Evolutionary conservation across 2,113 vertebrate genomes (phyloP).

Genomic region (Platysteira castanea): DNA sequence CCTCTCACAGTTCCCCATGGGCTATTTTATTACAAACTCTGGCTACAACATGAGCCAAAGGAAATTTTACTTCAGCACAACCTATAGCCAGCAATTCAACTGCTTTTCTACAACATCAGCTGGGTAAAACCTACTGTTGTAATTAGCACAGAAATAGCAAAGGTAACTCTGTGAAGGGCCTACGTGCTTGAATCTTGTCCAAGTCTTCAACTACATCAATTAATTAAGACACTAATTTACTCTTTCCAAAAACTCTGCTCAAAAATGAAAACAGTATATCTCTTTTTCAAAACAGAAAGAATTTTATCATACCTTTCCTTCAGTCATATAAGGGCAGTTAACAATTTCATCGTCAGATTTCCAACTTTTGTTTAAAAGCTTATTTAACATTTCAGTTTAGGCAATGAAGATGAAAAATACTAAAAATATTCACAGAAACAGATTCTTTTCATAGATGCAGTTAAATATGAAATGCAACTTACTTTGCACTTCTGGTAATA

Average conservation of each 20-base stretch:
- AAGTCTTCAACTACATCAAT: background rate
- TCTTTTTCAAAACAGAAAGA: background rate
- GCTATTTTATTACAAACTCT: background rate
- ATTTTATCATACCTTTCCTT: background rate
- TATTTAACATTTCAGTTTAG: background rate
- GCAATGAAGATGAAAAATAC: background rate
- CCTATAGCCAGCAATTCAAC: background rate
- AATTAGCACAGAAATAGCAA: background rate
- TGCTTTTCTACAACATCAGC: background rate
- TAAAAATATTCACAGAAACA: background rate
- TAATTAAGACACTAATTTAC: background rate
- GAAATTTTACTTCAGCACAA: background rate
- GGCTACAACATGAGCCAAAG: background rate
- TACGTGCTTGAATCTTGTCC: background rate
- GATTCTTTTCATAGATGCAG: background rate
- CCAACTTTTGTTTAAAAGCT: background rate
- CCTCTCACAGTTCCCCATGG: background rate
- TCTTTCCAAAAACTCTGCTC: background rate
- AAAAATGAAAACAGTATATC: background rate
- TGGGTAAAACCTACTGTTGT: background rate
- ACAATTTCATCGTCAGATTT: background rate
- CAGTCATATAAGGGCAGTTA: background rate
- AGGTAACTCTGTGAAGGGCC: background rate
- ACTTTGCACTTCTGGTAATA: slow-evolving; percentile 85
- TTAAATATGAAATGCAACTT: slow-evolving; percentile 23